Evolutionary conservation across 2,797 vertebrate genomes (phyloP), one percentile per base, ranked within the genome.

Genomic region (Okamejei kenojei): DNA sequence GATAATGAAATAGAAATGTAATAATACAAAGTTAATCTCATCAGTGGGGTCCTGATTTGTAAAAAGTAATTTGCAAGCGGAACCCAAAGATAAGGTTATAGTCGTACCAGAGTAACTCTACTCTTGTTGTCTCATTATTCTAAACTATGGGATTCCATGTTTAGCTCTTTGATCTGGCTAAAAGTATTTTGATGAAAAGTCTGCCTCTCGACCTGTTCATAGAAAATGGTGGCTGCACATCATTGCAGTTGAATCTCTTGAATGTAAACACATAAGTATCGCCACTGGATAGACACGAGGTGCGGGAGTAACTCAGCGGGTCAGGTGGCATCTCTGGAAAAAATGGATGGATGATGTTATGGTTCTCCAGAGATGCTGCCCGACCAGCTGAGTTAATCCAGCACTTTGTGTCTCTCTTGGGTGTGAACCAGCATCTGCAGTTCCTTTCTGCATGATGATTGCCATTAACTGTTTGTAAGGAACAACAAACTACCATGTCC

Each of bases 1-100:
- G 21, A 32, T 74, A 91, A 93, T 45, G 65, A 90, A 90, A 45
- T 90, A 71, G 63, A 90, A 71, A 45, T 26, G 21, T 32, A 90
- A 71, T 73, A 19, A 73, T 23, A 11, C 9, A 26, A 32, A 38
- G 68, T 65, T 90, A 21, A 90, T 90, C 86, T 71, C 86, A 65
- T 68, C 61, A 93, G 58, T 58, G 74, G 78, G n/a, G 15, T 93
- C 92, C 17, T 65, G 78, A 80, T 35, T 76, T n/a, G 35, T 5
- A 1, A 78, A 61, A 26, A 93, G 54, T 35, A 63, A 74, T 21
- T 45, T 35, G 29, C 54, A 63, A 32, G 58, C 29, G 61, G 35
- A 63, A 79, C 19, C 82, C 79, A 80, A 63, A 78, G 63, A 58
- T 65, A 32, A 54, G 74, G 79, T 93, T 63, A 79, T 19, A 78